Evolutionary conservation across 2,888 invertebrate species (phyloP).

Genomic region (Lottia scabra): DNA sequence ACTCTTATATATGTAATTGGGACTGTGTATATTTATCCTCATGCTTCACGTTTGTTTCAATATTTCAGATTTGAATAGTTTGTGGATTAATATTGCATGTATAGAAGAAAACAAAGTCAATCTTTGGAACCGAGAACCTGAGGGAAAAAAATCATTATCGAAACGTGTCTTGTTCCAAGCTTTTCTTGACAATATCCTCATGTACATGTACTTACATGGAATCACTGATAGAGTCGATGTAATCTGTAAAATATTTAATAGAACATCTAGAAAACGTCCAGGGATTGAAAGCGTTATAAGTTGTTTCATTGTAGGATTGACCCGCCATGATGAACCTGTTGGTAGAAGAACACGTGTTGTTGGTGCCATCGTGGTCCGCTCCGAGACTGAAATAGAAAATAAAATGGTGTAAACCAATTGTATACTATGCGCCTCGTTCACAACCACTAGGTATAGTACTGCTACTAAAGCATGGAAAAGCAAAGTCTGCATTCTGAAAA

Average conservation of each 20-base stretch:
- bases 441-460: not conserved
- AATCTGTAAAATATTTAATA: conserved; percentile 22
- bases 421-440: not conserved
- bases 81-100: too few species aligned
- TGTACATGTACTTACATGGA: not conserved
- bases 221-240: conserved; percentile 9
- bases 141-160: too few species aligned
- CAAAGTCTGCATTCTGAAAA: too few species aligned
- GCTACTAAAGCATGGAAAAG: not conserved
- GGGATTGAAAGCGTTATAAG: conserved; percentile 34
- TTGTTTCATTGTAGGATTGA: conserved; percentile 6
- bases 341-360: conserved; percentile 42
- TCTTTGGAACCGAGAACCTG: too few species aligned
- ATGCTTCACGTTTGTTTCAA: too few species aligned
- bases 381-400: conserved; percentile 42
- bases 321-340: conserved; percentile 52
- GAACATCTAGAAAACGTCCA: conserved; percentile 54
- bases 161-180: too few species aligned
- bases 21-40: too few species aligned
- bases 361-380: conserved; percentile 50
- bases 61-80: too few species aligned
- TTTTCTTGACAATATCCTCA: too few species aligned
- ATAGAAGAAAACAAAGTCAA: too few species aligned
- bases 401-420: too few species aligned
- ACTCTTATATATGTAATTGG: too few species aligned